Percentiles rank a stretch among this genome's conserved stretches.
Evolutionary conservation across 1,140 invertebrate species (phyloP).

Genomic region (Bombus difficillimus): DNA sequence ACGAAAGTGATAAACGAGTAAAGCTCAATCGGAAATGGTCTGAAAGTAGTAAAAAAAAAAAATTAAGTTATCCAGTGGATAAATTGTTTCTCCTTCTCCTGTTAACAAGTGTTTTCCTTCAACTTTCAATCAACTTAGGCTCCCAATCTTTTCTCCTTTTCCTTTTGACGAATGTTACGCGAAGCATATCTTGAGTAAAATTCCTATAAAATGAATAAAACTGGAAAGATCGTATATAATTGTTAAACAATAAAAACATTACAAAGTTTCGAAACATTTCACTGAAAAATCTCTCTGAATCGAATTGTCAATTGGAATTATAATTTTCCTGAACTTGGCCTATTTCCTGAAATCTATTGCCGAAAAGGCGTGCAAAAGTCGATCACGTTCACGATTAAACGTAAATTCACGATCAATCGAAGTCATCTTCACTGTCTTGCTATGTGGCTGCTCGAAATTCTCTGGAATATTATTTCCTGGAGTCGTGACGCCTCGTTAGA

Average conservation of each 20-base stretch:
- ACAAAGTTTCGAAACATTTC: no score
- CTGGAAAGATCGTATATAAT: no score
- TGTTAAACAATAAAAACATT: no score
- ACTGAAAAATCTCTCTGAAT: no score
- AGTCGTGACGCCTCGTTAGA: background rate
- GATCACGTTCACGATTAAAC: background rate
- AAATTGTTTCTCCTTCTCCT: background rate
- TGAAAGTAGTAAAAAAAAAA: background rate
- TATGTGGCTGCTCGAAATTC: background rate
- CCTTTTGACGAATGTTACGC: fast-evolving
- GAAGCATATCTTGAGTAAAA: no score
- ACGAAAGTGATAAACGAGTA: background rate
- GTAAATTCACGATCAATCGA: background rate
- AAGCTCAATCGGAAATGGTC: background rate
- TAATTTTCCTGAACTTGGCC: no score
- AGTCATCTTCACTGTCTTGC: background rate
- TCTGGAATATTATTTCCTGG: background rate
- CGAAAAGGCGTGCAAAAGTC: background rate
- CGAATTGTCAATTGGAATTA: background rate
- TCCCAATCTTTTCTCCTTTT: fast-evolving
- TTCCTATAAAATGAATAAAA: no score
- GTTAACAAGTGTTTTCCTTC: background rate
- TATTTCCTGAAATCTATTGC: background rate
- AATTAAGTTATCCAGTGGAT: background rate
- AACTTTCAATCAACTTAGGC: background rate